A percentile compares a stretch with the other conserved stretches of the same genome.
Evolutionary conservation across 2,888 invertebrate genomes (phyloP).

Genomic region (Cheilosia grossa): DNA sequence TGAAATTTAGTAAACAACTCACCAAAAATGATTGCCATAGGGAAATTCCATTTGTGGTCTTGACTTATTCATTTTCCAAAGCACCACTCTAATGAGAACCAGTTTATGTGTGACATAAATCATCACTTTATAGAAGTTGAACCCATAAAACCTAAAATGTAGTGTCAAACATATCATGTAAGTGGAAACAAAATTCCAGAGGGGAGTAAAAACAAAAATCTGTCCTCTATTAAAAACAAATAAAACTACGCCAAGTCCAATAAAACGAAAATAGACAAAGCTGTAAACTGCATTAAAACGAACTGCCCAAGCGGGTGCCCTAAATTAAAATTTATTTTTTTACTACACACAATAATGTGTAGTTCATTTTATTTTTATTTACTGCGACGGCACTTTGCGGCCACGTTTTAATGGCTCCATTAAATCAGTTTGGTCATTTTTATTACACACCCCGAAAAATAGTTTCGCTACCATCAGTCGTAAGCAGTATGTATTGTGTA

Average conservation of each 20-base stretch:
- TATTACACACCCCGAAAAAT: constrained; percentile 34
- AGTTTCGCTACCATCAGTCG: constrained; percentile 32
- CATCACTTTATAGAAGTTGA: not conserved
- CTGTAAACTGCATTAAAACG: constrained; percentile 24
- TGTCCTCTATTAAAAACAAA: constrained; percentile 40
- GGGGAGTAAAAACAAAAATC: not conserved
- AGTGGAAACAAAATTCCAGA: not conserved
- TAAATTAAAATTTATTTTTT: constrained; percentile 53
- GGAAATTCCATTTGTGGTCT: no score
- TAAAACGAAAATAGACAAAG: not conserved
- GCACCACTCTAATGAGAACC: no score
- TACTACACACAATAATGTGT: constrained; percentile 55
- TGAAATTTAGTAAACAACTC: no score
- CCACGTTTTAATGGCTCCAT: constrained; percentile 45
- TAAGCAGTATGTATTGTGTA: not conserved
- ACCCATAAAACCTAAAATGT: not conserved
- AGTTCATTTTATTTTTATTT: constrained; percentile 54
- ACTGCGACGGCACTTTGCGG: constrained; percentile 49
- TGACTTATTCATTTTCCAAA: no score
- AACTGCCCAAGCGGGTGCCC: constrained; percentile 27
- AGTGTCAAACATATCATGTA: not conserved
- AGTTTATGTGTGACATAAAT: not conserved
- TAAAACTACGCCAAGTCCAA: constrained; percentile 5
- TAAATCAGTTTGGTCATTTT: constrained; percentile 56
- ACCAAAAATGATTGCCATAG: no score